Percentiles rank a stretch among this genome's conserved stretches.
Evolutionary conservation across 2,888 invertebrate genomes (phyloP).

Genomic region (Automeris io): DNA sequence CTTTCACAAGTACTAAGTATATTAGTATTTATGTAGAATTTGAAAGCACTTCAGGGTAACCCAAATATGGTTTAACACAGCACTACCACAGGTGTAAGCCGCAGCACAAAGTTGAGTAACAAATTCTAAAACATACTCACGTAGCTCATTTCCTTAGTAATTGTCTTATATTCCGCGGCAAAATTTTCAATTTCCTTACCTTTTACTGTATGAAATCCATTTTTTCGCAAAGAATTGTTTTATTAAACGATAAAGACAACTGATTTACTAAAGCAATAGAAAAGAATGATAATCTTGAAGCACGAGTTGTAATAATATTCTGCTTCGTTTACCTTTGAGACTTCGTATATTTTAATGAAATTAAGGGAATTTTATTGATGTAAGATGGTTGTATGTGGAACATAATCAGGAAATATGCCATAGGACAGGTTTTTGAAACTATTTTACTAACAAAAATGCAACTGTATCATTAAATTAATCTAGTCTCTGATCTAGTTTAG

Average conservation of each 20-base stretch:
- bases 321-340: no score
- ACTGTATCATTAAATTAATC: no score
- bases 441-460: no score
- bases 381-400: no score
- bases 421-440: no score
- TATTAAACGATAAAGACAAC: conserved; percentile 11
- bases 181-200: conserved; percentile 74
- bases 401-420: no score
- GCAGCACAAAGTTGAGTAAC: conserved; percentile 25
- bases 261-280: conserved; percentile 8
- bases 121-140: conserved; percentile 65
- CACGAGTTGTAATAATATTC: no score
- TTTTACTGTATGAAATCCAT: conserved; percentile 60
- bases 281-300: not conserved
- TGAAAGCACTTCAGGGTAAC: not conserved
- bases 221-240: conserved; percentile 29
- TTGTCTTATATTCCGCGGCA: conserved; percentile 70
- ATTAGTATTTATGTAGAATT: not conserved
- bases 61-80: not conserved
- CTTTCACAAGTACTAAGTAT: not conserved
- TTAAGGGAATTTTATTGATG: no score
- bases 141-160: conserved; percentile 73
- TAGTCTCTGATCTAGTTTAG: no score
- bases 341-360: no score
- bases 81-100: conserved; percentile 18